Conservation (phyloP, 2,888 invertebrate species). For the Dorcus hopei region DNA sequence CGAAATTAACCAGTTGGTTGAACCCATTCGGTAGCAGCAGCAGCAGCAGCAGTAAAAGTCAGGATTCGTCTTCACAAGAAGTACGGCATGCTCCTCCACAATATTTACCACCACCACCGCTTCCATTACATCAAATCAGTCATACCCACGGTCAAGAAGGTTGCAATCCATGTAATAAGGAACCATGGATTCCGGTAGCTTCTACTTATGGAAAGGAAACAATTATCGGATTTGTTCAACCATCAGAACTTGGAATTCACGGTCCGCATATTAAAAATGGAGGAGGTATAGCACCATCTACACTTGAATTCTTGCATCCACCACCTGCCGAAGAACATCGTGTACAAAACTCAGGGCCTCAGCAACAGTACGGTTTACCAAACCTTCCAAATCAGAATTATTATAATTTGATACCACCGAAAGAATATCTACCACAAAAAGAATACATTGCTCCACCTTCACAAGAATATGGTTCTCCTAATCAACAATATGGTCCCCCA, state of each 20-base stretch:
- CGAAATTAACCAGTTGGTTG: slow-evolving; percentile 61
- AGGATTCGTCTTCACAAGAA: slow-evolving; percentile 26
- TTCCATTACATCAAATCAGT: background rate
- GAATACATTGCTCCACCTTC: slow-evolving; percentile 44
- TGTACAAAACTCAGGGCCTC: slow-evolving; percentile 1
- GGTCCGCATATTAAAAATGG: slow-evolving; percentile 14
- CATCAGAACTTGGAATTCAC: slow-evolving; percentile 19
- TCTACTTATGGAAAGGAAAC: slow-evolving; percentile 34
- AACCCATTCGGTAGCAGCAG: slow-evolving; percentile 52
- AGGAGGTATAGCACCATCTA: background rate
- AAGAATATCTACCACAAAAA: slow-evolving; percentile 10
- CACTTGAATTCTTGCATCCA: background rate
- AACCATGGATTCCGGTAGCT: slow-evolving; percentile 82
- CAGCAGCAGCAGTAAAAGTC: slow-evolving; percentile 25
- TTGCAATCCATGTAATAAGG: slow-evolving; percentile 75
- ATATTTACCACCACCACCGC: slow-evolving; percentile 22
- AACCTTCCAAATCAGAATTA: too few species aligned
- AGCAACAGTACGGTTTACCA: background rate
- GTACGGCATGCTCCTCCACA: slow-evolving; percentile 22
- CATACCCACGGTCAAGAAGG: slow-evolving; percentile 19
- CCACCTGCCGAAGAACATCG: slow-evolving; percentile 10
- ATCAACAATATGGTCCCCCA: slow-evolving; percentile 20
- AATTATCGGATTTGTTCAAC: slow-evolving; percentile 37
- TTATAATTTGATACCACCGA: background rate
- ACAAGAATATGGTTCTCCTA: slow-evolving; percentile 9